phyloP scores from a whole-genome alignment of 2,888 invertebrate species.

The Synanthedon tipuliformis region DNA sequence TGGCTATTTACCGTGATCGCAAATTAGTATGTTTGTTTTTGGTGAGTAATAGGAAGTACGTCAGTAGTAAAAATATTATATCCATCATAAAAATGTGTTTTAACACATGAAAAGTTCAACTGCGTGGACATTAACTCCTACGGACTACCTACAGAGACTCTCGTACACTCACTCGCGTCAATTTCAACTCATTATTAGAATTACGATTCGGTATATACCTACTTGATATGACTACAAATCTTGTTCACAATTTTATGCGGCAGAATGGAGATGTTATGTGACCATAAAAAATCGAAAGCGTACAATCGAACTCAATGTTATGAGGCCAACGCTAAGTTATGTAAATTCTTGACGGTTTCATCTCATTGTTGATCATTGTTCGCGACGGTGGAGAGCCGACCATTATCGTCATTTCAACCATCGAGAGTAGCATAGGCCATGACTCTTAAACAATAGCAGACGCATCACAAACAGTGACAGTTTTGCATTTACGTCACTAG shows the following conservation, averaged over 20 bases:
- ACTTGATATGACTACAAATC: constrained; percentile 27
- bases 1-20: no score
- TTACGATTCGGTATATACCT: constrained; percentile 26
- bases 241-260: constrained; percentile 1
- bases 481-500: constrained; percentile 10
- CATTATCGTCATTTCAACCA: constrained; percentile 27
- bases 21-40: not conserved
- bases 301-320: not conserved
- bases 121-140: not conserved
- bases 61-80: no score
- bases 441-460: no score
- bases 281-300: not conserved
- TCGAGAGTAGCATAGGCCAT: constrained; percentile 19
- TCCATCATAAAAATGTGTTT: no score
- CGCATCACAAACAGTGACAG: no score
- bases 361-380: constrained; percentile 35
- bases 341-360: constrained; percentile 26
- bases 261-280: not conserved
- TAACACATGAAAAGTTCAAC: not conserved
- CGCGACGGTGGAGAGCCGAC: constrained; percentile 15
- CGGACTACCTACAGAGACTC: constrained; percentile 23
- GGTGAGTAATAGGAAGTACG: not conserved
- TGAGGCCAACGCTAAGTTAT: constrained; percentile 16
- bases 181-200: constrained; percentile 36
- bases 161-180: constrained; percentile 21